These are phyloP conservation scores for Chesias legatella DNA, from an alignment of 2,888 invertebrate genomes.

Conservation along the genomic window DNA sequence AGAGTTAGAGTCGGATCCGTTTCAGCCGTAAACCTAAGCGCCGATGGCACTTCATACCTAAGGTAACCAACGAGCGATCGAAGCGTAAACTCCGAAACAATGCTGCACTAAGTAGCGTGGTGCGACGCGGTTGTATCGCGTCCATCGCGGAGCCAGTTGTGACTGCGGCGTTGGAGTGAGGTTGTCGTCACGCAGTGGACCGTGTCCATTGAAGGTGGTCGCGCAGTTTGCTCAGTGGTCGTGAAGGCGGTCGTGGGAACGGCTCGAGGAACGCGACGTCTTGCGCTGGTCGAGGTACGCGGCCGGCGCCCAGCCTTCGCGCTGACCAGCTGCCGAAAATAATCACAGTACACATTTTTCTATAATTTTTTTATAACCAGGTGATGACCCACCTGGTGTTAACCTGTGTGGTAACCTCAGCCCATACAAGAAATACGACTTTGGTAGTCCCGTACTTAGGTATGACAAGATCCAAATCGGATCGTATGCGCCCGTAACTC, in stretches of 20 bases:
- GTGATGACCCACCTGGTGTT: too few species aligned
- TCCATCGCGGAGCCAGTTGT: constrained; percentile 4
- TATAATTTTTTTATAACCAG: too few species aligned
- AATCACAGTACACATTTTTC: too few species aligned
- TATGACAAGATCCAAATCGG: too few species aligned
- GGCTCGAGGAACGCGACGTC: constrained; percentile 86
- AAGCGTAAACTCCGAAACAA: background rate
- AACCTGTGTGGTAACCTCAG: too few species aligned
- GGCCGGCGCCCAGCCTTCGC: constrained; percentile 97
- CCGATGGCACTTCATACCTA: constrained; percentile 13
- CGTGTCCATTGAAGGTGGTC: background rate
- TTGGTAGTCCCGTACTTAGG: too few species aligned
- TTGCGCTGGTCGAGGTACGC: constrained; percentile 94
- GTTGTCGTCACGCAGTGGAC: too few species aligned
- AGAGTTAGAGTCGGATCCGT: constrained; percentile 15
- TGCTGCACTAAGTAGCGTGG: constrained; percentile 1
- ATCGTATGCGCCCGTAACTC: too few species aligned
- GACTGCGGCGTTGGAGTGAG: background rate
- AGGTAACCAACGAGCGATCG: constrained; percentile 2
- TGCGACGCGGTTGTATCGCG: background rate
- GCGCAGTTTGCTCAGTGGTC: constrained; percentile 56
- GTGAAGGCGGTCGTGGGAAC: constrained; percentile 81
- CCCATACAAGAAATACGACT: too few species aligned
- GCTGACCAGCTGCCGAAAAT: constrained; percentile 75
- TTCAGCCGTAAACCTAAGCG: constrained; percentile 17